Percentiles rank a stretch among this genome's conserved stretches.
These are phyloP conservation scores for Carduelis carduelis DNA, from an alignment of 2,797 vertebrate species.

Conservation along the genomic window DNA sequence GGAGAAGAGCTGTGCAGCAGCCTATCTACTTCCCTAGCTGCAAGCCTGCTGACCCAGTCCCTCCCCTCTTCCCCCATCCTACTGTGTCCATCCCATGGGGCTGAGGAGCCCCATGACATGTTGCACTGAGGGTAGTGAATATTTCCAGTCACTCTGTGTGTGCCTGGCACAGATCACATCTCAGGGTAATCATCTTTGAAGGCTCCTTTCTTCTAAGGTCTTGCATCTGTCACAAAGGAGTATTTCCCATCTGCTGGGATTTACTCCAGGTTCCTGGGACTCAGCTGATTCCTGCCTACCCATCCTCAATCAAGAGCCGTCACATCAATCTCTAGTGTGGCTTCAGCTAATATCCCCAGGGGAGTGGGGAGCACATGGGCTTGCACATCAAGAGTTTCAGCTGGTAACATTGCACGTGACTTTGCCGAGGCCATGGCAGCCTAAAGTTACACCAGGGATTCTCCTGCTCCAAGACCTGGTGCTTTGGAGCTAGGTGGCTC, in stretches of 20 bases:
- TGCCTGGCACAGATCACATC: not conserved
- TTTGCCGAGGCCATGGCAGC: not conserved
- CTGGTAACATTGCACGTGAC: not conserved
- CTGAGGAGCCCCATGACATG: not conserved
- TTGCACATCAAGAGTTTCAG: not conserved
- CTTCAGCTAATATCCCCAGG: not conserved
- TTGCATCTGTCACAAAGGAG: conserved; percentile 45
- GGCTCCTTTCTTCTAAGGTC: not conserved
- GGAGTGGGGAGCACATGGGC: rapidly evolving
- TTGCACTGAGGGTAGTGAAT: not conserved
- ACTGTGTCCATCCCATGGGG: not conserved
- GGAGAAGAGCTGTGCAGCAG: not conserved
- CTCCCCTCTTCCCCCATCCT: not conserved
- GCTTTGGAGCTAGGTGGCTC: not conserved
- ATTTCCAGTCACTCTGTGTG: not conserved
- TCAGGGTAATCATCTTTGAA: conserved; percentile 33
- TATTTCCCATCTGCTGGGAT: conserved; percentile 40
- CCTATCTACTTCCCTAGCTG: not conserved
- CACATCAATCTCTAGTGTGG: not conserved
- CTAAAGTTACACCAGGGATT: not conserved
- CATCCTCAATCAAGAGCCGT: not conserved
- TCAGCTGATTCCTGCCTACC: not conserved
- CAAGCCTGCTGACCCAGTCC: not conserved
- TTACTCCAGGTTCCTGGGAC: not conserved
- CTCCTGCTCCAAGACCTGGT: not conserved